Evolutionary conservation across 2,888 invertebrate species (phyloP).

Genomic region (Horisme vitalbata): DNA sequence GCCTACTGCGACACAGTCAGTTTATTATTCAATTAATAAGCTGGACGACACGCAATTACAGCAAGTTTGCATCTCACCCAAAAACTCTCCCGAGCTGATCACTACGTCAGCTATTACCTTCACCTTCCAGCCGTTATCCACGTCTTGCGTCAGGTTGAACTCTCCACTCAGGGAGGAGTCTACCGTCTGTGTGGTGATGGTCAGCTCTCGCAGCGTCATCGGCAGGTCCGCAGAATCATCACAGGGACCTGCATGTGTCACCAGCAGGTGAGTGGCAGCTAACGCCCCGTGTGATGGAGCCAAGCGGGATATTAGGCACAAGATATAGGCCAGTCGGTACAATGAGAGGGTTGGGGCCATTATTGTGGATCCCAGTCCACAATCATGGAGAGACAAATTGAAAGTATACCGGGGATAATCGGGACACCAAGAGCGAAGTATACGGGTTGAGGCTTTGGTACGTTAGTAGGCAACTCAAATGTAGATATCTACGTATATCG

Average conservation of each 20-base stretch:
- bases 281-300: constrained; percentile 3
- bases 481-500: no score
- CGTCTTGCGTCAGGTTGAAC: constrained; percentile 48
- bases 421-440: not conserved
- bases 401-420: not conserved
- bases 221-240: not conserved
- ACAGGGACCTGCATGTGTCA: constrained; percentile 35
- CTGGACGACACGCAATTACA: no score
- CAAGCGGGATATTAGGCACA: not conserved
- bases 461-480: no score
- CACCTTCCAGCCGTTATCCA: constrained; percentile 54
- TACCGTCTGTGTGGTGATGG: constrained; percentile 43
- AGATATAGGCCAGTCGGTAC: not conserved
- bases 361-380: not conserved
- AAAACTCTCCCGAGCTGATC: no score
- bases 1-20: no score
- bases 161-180: constrained; percentile 48
- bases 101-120: no score
- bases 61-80: no score
- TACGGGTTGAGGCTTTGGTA: no score
- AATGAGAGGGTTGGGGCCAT: not conserved
- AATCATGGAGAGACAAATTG: not conserved
- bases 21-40: no score
- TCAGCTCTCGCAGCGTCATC: constrained; percentile 47
- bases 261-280: constrained; percentile 50